These are phyloP conservation scores for Prunella himalayana DNA, from an alignment of 2,113 vertebrate genomes.

Conservation along the genomic window DNA sequence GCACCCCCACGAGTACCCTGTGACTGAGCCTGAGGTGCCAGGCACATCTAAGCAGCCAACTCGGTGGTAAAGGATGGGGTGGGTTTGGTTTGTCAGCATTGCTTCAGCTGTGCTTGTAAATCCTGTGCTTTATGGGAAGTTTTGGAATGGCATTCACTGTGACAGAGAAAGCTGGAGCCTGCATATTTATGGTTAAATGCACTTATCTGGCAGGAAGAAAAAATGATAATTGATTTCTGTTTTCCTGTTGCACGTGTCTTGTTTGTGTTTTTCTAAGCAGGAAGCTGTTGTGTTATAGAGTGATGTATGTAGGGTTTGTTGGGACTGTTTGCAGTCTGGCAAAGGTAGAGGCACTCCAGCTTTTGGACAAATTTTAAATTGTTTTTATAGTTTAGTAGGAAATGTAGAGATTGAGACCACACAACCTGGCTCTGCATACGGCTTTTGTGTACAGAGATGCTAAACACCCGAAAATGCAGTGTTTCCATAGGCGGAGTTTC, in stretches of 20 bases:
- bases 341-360: background rate
- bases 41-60: background rate
- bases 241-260: background rate
- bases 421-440: constrained; percentile 26
- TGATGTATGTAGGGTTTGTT: background rate
- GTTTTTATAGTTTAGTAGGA: constrained; percentile 21
- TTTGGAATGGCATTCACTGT: background rate
- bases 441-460: constrained; percentile 61
- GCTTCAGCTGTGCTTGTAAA: background rate
- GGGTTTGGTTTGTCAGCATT: background rate
- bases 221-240: background rate
- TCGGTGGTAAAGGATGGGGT: background rate
- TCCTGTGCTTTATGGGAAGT: background rate
- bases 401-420: constrained; percentile 40
- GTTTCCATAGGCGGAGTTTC: constrained; percentile 71
- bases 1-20: background rate
- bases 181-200: background rate
- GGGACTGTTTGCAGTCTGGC: constrained; percentile 5
- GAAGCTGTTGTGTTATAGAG: background rate
- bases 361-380: background rate
- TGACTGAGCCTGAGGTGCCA: background rate
- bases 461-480: constrained; percentile 61
- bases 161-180: background rate
- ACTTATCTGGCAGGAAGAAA: background rate
- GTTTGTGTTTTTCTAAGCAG: constrained; percentile 3